phyloP scores from a whole-genome alignment of 2,113 vertebrate genomes.

The Microtus oregoni region DNA sequence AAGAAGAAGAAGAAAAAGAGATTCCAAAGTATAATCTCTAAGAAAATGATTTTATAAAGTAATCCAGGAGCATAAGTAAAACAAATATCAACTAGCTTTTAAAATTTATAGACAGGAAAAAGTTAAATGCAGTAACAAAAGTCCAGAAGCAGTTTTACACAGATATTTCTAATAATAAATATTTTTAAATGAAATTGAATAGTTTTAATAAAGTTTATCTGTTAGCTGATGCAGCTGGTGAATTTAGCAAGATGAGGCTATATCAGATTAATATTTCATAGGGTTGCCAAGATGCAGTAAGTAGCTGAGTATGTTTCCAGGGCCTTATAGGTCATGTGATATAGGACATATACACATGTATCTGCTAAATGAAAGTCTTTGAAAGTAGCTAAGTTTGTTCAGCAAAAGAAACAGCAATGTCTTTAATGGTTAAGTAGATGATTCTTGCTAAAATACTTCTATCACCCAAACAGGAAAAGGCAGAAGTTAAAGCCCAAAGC shows the following conservation, averaged over 20 bases:
- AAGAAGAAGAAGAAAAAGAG: neutral
- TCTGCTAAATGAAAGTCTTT: constrained; percentile 43
- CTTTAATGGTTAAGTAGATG: neutral
- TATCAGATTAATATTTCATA: constrained; percentile 6
- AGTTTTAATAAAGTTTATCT: constrained; percentile 45
- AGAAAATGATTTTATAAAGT: constrained; percentile 51
- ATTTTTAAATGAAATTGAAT: constrained; percentile 19
- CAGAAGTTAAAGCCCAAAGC: constrained; percentile 19
- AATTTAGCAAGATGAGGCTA: constrained; percentile 16
- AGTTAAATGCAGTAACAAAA: constrained; percentile 24
- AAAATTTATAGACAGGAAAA: constrained; percentile 4
- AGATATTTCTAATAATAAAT: constrained; percentile 53
- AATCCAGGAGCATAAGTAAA: constrained; percentile 55
- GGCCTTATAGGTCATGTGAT: neutral
- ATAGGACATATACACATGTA: neutral
- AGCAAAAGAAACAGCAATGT: constrained; percentile 31
- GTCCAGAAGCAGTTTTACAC: constrained; percentile 57
- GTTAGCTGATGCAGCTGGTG: neutral
- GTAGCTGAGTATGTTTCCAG: neutral
- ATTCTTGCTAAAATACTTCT: constrained; percentile 51
- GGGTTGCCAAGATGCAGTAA: neutral
- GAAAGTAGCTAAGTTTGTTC: constrained; percentile 24
- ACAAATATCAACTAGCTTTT: constrained; percentile 15
- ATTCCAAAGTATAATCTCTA: neutral
- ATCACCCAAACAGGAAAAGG: constrained; percentile 53